Conservation (phyloP, 1,140 invertebrate genomes). For the Telenomus remus region DNA sequence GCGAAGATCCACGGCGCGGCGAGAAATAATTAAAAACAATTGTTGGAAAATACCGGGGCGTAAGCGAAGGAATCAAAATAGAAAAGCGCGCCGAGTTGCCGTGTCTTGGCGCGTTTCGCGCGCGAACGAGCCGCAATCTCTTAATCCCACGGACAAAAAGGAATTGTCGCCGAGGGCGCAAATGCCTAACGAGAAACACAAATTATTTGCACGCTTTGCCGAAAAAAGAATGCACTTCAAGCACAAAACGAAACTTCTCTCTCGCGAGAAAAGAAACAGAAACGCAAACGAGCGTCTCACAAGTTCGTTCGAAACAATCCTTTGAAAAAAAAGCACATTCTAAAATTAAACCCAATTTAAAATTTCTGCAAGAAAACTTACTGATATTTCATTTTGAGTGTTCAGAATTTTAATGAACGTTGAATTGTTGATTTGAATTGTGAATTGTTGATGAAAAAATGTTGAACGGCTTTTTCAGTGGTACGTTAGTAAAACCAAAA, state of each 20-base stretch:
- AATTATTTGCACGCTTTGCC: slow-evolving; percentile 3
- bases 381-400: too few relatives aligned
- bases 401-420: too few relatives aligned
- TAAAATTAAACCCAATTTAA: too few relatives aligned
- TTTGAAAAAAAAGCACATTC: too few relatives aligned
- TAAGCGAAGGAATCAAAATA: slow-evolving; percentile 20
- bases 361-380: too few relatives aligned
- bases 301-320: too few relatives aligned
- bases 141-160: slow-evolving; percentile 62
- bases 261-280: neutral
- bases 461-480: too few relatives aligned
- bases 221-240: slow-evolving; percentile 2
- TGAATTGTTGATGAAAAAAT: too few relatives aligned
- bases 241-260: neutral
- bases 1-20: slow-evolving; percentile 41
- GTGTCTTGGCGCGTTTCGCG: slow-evolving; percentile 41
- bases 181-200: slow-evolving; percentile 6
- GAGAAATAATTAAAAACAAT: slow-evolving; percentile 70
- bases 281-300: too few relatives aligned
- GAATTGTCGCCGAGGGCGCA: slow-evolving; percentile 54
- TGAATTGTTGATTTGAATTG: too few relatives aligned
- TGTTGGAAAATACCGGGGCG: slow-evolving; percentile 35
- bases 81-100: slow-evolving; percentile 19
- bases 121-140: slow-evolving; percentile 44
- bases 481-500: too few relatives aligned